Evolutionary conservation across 1,140 invertebrate genomes (phyloP).

Genomic region (Brachionus paranguensis): DNA sequence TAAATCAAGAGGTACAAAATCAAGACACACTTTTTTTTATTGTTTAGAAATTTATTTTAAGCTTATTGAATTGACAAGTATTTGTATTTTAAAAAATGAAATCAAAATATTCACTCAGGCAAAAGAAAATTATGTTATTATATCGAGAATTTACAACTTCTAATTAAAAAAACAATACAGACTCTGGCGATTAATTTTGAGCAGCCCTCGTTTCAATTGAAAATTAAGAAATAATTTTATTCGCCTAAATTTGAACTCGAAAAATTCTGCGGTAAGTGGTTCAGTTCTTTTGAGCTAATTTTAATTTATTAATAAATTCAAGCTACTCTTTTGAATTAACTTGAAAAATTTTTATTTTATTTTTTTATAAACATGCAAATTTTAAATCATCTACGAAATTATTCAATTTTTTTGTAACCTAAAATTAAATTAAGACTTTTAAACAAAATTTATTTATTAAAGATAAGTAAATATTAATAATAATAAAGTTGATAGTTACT

Average conservation of each 20-base stretch:
- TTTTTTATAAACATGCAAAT: too few species aligned
- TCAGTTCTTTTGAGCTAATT: neutral
- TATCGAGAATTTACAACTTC: neutral
- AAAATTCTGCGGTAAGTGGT: neutral
- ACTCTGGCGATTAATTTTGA: neutral
- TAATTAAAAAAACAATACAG: conserved; percentile 19
- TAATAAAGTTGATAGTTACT: too few species aligned
- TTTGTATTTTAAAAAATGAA: neutral
- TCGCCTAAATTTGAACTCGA: neutral
- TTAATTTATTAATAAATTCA: neutral
- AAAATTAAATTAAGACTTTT: neutral
- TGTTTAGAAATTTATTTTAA: conserved; percentile 5
- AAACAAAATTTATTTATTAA: too few species aligned
- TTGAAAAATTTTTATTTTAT: too few species aligned
- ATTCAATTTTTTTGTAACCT: neutral
- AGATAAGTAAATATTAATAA: too few species aligned
- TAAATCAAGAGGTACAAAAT: neutral
- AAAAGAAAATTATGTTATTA: conserved; percentile 31
- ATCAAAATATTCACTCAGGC: neutral
- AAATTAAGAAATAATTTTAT: neutral
- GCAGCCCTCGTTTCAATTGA: neutral
- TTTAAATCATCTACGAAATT: too few species aligned
- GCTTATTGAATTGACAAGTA: conserved; percentile 32
- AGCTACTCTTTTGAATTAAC: too few species aligned
- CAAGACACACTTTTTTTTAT: neutral